Base-by-base conservation (phyloP, 2,888 invertebrate species). In the Sesia apiformis region DNA sequence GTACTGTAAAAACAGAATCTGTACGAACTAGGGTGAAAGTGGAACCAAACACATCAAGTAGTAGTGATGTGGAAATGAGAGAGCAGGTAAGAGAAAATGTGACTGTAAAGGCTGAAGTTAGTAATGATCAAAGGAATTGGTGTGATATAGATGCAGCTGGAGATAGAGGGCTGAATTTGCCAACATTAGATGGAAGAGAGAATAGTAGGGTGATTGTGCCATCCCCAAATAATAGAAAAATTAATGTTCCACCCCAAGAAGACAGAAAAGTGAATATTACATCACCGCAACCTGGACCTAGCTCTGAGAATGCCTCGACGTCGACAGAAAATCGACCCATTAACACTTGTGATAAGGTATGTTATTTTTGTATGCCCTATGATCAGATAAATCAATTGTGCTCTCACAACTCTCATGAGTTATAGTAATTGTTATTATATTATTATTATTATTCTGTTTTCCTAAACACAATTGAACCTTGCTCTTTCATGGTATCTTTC, bases 231-330 rank as follows among this genome's bases (percentile, higher is more conserved):
- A 23, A 23, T 23, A 23, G 23, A 42, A 42, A 7, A 42, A 42
- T 6, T 2, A 42, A 46, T 49, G 38, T 6, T 42, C 42, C 42
- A 42, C 23, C 23, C 23, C 23, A 23, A 23, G 23, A 23, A 23
- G 23, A 23, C 23, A 23, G 23, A 23, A 23, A 23, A 46, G 7
- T 43, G 38, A 4, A 40, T 23, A 8, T n/a, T 7, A 39, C 0
- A 23, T 82, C 86, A 4, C 86, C 88, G 4, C 86, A 84, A 59
- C 87, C 88, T 1, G 84, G 86, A 4, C 74, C 87, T 2, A 85
- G 85, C 60, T 72, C 78, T n/a, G 73, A 70, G 6, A 46, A 46
- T 46, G 46, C 23, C 46, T 8, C 8, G n/a, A 46, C 4, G 4
- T 8, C 49, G 38, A 38, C 53, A 38, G 65, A 69, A 58, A 65